A percentile compares a stretch with the other conserved stretches of the same genome.
phyloP scores from a whole-genome alignment of 2,797 vertebrate genomes.

The Denticeps clupeoides region DNA sequence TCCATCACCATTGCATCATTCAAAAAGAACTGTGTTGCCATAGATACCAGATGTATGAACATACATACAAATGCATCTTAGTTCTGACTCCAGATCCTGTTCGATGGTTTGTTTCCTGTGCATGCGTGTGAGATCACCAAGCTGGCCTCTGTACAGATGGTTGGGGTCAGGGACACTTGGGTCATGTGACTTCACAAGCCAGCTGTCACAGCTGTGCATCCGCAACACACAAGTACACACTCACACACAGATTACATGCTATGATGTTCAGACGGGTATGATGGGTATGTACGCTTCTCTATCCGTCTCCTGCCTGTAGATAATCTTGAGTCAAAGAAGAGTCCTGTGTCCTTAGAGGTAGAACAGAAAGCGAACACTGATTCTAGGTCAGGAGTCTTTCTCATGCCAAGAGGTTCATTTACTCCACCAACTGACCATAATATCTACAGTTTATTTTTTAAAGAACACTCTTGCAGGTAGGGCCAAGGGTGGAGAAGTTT shows the following conservation, averaged over 20 bases:
- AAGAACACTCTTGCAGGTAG: too few relatives aligned
- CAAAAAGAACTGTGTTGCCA: neutral
- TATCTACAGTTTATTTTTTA: too few relatives aligned
- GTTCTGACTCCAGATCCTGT: conserved; percentile 6
- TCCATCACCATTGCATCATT: neutral
- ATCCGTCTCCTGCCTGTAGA: neutral
- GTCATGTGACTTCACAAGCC: conserved; percentile 18
- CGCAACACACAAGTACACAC: conserved; percentile 1
- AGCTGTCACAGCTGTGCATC: conserved; percentile 31
- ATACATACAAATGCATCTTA: too few relatives aligned
- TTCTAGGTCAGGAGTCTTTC: too few relatives aligned
- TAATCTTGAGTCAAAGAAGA: neutral
- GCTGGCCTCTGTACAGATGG: conserved; percentile 21
- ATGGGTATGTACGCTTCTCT: neutral
- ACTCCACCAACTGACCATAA: too few relatives aligned
- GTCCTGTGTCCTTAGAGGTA: neutral
- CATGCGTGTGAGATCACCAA: conserved; percentile 7
- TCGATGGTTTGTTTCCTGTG: conserved; percentile 9
- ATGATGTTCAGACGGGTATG: conserved; percentile 4
- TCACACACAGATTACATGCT: neutral
- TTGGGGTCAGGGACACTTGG: neutral
- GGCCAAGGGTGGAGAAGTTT: too few relatives aligned
- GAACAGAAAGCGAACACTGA: neutral
- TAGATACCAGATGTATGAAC: neutral
- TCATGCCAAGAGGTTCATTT: too few relatives aligned